phyloP scores from a whole-genome alignment of 2,113 vertebrate species.

The Ceuthmochares aereus region DNA sequence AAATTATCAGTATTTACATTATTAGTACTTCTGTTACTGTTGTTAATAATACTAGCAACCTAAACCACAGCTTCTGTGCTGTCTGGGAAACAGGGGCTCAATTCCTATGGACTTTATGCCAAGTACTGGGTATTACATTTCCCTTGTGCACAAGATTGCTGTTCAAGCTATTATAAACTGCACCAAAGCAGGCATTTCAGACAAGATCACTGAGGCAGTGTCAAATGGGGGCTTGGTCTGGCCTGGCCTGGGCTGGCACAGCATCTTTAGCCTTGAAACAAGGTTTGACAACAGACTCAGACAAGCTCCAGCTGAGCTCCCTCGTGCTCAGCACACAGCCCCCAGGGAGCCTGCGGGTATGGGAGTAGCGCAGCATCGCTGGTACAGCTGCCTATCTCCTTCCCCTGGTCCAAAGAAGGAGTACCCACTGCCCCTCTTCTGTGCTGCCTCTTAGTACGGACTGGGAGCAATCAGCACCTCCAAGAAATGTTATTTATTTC shows the following conservation, averaged over 20 bases:
- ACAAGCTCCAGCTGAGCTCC: rapidly evolving
- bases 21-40: background rate
- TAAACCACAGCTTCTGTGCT: background rate
- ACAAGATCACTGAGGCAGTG: background rate
- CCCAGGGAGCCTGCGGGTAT: background rate
- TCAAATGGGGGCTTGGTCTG: too few relatives aligned
- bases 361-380: background rate
- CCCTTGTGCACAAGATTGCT: background rate
- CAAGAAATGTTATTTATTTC: too few relatives aligned
- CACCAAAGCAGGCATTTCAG: background rate
- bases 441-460: rapidly evolving
- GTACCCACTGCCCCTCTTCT: background rate
- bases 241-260: background rate
- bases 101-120: background rate
- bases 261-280: background rate
- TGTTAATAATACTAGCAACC: background rate
- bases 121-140: background rate
- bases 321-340: rapidly evolving
- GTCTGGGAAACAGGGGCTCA: background rate
- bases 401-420: background rate
- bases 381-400: rapidly evolving
- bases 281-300: too few relatives aligned
- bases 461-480: too few relatives aligned
- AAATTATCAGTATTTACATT: background rate
- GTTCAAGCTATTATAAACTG: background rate